Conservation (phyloP, 2,888 invertebrate species). For the Noctua janthe region DNA sequence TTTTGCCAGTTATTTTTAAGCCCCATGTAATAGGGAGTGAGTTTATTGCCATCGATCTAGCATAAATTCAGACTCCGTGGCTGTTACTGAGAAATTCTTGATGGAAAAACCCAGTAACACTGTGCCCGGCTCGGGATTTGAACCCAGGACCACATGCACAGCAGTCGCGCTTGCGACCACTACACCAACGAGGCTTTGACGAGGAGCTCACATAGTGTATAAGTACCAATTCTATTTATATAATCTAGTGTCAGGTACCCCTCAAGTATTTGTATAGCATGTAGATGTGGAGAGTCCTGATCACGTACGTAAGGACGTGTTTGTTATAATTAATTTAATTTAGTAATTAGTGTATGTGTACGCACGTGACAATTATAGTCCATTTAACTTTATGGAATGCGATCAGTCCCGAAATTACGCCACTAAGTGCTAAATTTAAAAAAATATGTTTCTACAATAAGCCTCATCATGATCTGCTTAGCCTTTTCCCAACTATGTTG, state of each 20-base stretch:
- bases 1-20: too few species aligned
- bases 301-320: conserved; percentile 51
- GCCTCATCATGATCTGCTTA: too few species aligned
- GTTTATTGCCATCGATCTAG: too few species aligned
- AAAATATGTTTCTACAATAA: not conserved
- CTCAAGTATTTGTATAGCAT: not conserved
- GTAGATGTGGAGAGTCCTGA: not conserved
- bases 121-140: too few species aligned
- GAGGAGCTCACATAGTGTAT: not conserved
- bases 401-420: conserved; percentile 4
- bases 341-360: conserved; percentile 44
- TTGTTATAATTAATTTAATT: conserved; percentile 55
- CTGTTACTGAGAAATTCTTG: too few species aligned
- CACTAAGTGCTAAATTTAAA: not conserved
- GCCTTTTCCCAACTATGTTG: too few species aligned
- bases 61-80: too few species aligned
- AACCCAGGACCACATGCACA: too few species aligned
- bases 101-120: too few species aligned
- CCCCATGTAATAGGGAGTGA: too few species aligned
- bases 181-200: not conserved
- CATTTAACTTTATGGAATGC: conserved; percentile 46
- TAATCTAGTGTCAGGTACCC: not conserved
- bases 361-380: conserved; percentile 43
- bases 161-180: too few species aligned
- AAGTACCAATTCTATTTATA: not conserved